These are phyloP conservation scores for Trypoxylus dichotomus DNA, from an alignment of 1,140 invertebrate species.

Conservation along the genomic window DNA sequence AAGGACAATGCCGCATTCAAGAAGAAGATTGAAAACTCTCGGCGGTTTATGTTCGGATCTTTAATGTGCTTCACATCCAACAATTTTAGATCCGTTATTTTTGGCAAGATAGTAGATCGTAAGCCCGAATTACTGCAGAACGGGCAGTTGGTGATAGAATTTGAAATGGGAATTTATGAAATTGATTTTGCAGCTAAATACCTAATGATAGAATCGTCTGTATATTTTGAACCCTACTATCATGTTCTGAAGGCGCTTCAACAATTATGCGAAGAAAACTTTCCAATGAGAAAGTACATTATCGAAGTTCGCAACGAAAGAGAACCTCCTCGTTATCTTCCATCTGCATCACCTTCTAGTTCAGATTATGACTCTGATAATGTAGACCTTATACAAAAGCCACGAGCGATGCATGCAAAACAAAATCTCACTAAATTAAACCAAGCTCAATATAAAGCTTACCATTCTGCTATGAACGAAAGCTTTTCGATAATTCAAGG, in stretches of 20 bases:
- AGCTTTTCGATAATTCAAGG: slow-evolving; percentile 78
- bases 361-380: slow-evolving; percentile 48
- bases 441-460: slow-evolving; percentile 62
- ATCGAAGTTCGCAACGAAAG: slow-evolving; percentile 44
- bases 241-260: slow-evolving; percentile 65
- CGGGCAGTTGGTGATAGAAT: slow-evolving; percentile 58
- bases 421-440: slow-evolving; percentile 52
- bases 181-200: slow-evolving; percentile 52
- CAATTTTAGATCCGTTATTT: slow-evolving; percentile 66
- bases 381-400: not conserved
- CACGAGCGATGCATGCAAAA: not conserved
- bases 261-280: slow-evolving; percentile 55
- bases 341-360: slow-evolving; percentile 88
- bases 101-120: slow-evolving; percentile 67
- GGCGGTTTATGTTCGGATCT: slow-evolving; percentile 71
- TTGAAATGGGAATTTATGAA: slow-evolving; percentile 47
- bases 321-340: slow-evolving; percentile 72
- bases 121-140: slow-evolving; percentile 54
- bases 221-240: slow-evolving; percentile 71
- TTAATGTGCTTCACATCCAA: slow-evolving; percentile 71
- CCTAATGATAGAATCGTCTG: slow-evolving; percentile 66
- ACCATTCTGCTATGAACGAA: slow-evolving; percentile 60
- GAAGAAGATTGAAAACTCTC: slow-evolving; percentile 51
- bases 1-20: not conserved
- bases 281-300: slow-evolving; percentile 69